Base-by-base conservation (phyloP, 2,113 vertebrate genomes). In the Terrapene triunguis region DNA sequence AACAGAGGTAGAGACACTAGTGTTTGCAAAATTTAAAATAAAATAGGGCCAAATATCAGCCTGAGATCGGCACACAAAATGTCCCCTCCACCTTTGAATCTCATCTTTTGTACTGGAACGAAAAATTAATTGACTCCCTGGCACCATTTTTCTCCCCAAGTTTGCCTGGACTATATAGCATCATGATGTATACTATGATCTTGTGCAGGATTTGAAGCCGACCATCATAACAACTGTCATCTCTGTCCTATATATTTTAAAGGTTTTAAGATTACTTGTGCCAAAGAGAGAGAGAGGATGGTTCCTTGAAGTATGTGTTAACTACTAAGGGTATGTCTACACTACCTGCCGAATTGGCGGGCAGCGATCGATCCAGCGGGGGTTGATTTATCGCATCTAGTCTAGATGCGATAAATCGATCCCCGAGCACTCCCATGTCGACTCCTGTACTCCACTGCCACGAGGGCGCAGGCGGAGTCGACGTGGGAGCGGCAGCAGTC, bases 21-120 rank as follows among this genome's bases (percentile, higher is more conserved):
- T 69, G 42, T 29, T 48, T 78, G 27, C 47, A 88, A 95, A 92
- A 94, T 51, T 78, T 84, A 55, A 82, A 93, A 9, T 65, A 82
- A 44, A 55, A 44, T 6, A 72, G 17, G 80, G 55, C 54, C 80
- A 65, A 90, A 47, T 5, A 88, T 4, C 42, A 42, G n/a, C 44
- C 9, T 12, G 69, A 85, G 59, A 69, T 42, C 87, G 1, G 12
- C 51, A 25, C 1, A n/a, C 1, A 22, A 84, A 85, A n/a, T 4
- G 10, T 3, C 78, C 48, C 54, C 50, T 81, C 14, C 2, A 47
- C 48, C 51, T 96, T 87, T 78, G 29, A 11, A 48, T 89, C 59
- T 69, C 80, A 90, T 76, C 59, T 54, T 48, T 82, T 84, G 24
- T 32, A 5, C 25, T 38, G 54, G 35, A 85, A 69, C 1, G 3